Evolutionary conservation across 1,140 invertebrate genomes (phyloP).

Genomic region (Antheraea pernyi): DNA sequence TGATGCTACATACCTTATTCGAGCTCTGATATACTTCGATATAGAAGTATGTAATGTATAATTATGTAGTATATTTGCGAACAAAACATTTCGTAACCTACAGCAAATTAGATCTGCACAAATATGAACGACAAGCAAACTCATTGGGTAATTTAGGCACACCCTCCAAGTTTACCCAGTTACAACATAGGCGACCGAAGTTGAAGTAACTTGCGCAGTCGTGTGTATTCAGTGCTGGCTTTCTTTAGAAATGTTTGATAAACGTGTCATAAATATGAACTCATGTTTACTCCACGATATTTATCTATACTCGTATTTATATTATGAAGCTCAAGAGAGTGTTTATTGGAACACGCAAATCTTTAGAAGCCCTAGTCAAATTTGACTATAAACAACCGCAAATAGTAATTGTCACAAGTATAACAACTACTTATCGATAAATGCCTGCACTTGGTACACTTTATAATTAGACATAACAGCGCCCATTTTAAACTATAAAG

Average conservation of each 20-base stretch:
- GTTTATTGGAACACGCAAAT: too few relatives aligned
- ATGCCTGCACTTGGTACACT: too few relatives aligned
- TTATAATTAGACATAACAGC: too few relatives aligned
- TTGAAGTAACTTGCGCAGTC: not conserved
- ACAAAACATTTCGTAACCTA: not conserved
- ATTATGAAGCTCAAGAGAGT: too few relatives aligned
- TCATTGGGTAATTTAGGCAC: slow-evolving; percentile 4
- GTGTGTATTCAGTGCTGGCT: slow-evolving; percentile 9
- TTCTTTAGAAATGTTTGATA: slow-evolving; percentile 14
- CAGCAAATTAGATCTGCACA: not conserved
- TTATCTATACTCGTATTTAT: not conserved
- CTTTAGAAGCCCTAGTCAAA: too few relatives aligned
- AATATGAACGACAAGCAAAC: slow-evolving; percentile 3
- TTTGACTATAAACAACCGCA: too few relatives aligned
- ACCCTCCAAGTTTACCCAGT: slow-evolving; percentile 11
- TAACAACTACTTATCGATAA: too few relatives aligned
- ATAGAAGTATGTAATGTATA: not conserved
- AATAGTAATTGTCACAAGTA: too few relatives aligned
- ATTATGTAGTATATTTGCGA: not conserved
- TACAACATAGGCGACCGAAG: slow-evolving; percentile 9
- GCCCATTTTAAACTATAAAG: too few relatives aligned
- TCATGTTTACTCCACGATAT: not conserved
- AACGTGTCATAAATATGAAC: not conserved
- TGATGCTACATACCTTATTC: too few relatives aligned
- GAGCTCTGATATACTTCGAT: not conserved